Percentiles rank a stretch among this genome's conserved stretches.
These are phyloP conservation scores for Drosophila lacteicornis DNA, from an alignment of 1,140 invertebrate genomes.

Conservation along the genomic window DNA sequence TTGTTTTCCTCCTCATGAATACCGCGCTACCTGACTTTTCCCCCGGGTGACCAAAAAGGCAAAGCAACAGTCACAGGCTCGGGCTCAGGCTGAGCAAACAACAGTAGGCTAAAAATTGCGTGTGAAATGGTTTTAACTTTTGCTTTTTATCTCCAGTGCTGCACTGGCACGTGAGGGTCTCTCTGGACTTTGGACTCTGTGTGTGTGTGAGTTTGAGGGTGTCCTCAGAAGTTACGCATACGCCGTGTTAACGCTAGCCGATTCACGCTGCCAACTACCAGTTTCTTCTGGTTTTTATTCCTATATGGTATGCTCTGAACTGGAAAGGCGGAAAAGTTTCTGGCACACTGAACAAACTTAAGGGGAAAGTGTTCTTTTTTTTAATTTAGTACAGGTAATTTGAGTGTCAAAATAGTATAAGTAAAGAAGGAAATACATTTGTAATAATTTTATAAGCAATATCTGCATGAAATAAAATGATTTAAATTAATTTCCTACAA, in stretches of 20 bases:
- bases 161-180: slow-evolving; percentile 64
- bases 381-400: too few relatives aligned
- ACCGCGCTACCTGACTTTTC: slow-evolving; percentile 45
- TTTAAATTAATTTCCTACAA: neutral
- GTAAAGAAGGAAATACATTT: too few relatives aligned
- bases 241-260: slow-evolving; percentile 51
- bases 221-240: slow-evolving; percentile 76
- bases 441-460: too few relatives aligned
- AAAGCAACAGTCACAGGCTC: slow-evolving; percentile 40
- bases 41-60: slow-evolving; percentile 51
- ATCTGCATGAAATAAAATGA: neutral
- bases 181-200: slow-evolving; percentile 20
- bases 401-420: neutral
- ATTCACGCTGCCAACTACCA: slow-evolving; percentile 36
- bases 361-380: too few relatives aligned
- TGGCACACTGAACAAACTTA: slow-evolving; percentile 4
- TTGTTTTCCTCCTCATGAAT: slow-evolving; percentile 12
- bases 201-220: slow-evolving; percentile 4
- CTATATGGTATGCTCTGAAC: slow-evolving; percentile 7
- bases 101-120: slow-evolving; percentile 76
- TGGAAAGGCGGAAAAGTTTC: slow-evolving; percentile 8
- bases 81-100: slow-evolving; percentile 31
- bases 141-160: slow-evolving; percentile 77
- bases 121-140: slow-evolving; percentile 83
- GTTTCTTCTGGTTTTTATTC: slow-evolving; percentile 35